Evolutionary conservation across 2,888 invertebrate species (phyloP).

Genomic region (Caenorhabditis sulstoni): DNA sequence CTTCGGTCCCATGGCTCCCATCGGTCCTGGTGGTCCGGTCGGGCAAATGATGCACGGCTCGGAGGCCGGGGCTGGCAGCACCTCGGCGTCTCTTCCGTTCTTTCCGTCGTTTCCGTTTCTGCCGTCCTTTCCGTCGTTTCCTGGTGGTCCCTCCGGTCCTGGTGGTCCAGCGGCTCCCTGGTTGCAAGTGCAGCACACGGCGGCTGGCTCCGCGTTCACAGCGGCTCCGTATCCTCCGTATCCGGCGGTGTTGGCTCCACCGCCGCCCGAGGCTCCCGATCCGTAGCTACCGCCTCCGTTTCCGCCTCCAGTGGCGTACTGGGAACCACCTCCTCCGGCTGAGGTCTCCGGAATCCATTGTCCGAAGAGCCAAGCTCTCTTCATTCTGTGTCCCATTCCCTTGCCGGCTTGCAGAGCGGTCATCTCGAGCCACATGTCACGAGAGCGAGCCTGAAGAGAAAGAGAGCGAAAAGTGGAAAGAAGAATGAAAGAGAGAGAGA

Average conservation of each 20-base stretch:
- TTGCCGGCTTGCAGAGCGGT: constrained; percentile 76
- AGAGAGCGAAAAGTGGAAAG: constrained; percentile 1
- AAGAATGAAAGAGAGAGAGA: background rate
- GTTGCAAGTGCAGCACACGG: constrained; percentile 75
- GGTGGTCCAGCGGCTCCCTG: constrained; percentile 75
- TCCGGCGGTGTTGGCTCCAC: constrained; percentile 60
- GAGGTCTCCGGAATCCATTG: constrained; percentile 76
- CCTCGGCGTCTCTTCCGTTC: constrained; percentile 72
- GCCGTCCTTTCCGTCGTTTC: constrained; percentile 75
- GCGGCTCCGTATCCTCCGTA: constrained; percentile 75
- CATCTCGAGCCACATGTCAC: constrained; percentile 78
- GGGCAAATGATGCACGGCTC: constrained; percentile 79
- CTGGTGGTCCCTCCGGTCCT: constrained; percentile 75
- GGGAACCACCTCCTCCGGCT: constrained; percentile 68
- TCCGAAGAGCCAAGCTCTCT: constrained; percentile 76
- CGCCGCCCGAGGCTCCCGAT: constrained; percentile 59
- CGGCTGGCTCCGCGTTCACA: constrained; percentile 73
- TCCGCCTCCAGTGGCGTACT: constrained; percentile 21
- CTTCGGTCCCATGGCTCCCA: constrained; percentile 74
- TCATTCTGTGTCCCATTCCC: constrained; percentile 71
- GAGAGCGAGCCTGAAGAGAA: constrained; percentile 70
- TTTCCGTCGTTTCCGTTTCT: constrained; percentile 74
- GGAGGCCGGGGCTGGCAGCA: constrained; percentile 69
- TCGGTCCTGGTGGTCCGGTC: constrained; percentile 76
- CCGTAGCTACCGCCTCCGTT: constrained; percentile 60